Base-by-base conservation (phyloP, 2,888 invertebrate genomes). In the Idaea straminata region DNA sequence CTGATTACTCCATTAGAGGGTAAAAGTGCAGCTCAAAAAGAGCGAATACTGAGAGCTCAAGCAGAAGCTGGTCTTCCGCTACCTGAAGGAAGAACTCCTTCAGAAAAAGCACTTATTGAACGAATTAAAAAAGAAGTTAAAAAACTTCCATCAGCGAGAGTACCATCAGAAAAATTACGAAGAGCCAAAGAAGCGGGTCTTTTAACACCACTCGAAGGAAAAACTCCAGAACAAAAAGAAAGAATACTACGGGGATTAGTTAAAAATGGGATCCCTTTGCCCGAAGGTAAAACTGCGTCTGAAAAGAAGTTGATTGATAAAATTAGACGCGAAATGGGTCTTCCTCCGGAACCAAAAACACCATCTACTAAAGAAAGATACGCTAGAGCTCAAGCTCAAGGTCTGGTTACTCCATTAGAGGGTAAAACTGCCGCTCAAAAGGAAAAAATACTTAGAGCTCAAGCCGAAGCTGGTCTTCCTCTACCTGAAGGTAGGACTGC, bases 401-500 rank as follows among this genome's bases (percentile, higher is more conserved):
- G 81, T 0, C n/a, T 80, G 4, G 66, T 80, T 13, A 69, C 69
- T 1, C 81, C 80, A 0, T 59, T 81, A n/a, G 78, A 79, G 72
- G 79, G 80, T 0, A 77, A 81, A 70, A 35, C 77, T 5, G 7
- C 68, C 0, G 35, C 69, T 4, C 61, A 81, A 57, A 82, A 79
- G 64, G 77, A 78, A 65, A 77, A 76, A 10, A 70, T 79, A 35
- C 59, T 82, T 47, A 66, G 61, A 61, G 69, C 61, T 5, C 69
- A 73, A 61, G 75, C 74, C 3, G 71, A 74, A 7, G 61, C 69
- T 38, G 81, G 78, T 0, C 35, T 82, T 15, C 71, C 77, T 0
- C 63, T 83, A 16, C 79, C 83, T 15, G 64, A 78, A 69, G 80
- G 79, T 1, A 65, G 79, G 15, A 79, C 79, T 1, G 2, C 72